Percentiles rank a stretch among this genome's conserved stretches.
phyloP scores from a whole-genome alignment of 2,797 vertebrate species.

The Oreonectes daqikongensis region DNA sequence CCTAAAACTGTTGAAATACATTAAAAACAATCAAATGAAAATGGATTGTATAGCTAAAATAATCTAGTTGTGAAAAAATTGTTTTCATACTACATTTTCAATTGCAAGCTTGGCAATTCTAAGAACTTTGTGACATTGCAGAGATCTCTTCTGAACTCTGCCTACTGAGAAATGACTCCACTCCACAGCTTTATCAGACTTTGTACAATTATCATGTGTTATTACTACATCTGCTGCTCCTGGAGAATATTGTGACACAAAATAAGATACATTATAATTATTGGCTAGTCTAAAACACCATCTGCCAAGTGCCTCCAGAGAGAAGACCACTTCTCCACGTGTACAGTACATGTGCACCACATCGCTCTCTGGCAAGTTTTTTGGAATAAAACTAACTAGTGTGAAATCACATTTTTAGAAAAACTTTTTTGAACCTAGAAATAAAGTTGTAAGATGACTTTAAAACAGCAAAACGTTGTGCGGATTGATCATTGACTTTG shows the following conservation, averaged over 20 bases:
- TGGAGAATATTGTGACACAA: slow-evolving; percentile 48
- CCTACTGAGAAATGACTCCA: slow-evolving; percentile 30
- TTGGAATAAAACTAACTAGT: no score
- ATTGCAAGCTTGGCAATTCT: neutral
- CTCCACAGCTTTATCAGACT: slow-evolving; percentile 40
- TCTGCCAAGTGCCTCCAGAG: slow-evolving; percentile 21
- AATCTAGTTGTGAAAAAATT: no score
- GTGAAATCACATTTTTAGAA: neutral
- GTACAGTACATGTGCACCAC: neutral
- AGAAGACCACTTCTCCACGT: slow-evolving; percentile 20
- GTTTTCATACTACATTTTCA: neutral
- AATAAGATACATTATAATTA: slow-evolving; percentile 54
- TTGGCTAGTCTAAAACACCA: slow-evolving; percentile 16
- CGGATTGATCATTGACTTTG: no score
- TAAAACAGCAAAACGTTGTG: no score
- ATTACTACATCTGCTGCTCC: slow-evolving; percentile 43
- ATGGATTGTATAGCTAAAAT: no score
- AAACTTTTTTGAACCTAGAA: neutral
- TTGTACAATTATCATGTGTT: slow-evolving; percentile 50
- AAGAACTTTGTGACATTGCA: neutral
- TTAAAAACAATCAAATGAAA: neutral
- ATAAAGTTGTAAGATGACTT: no score
- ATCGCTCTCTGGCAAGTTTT: no score
- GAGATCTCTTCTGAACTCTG: neutral
- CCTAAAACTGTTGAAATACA: neutral